Evolutionary conservation across 2,888 invertebrate species (phyloP), one percentile per base, ranked within the genome.

Genomic region (Argyresthia albistria): DNA sequence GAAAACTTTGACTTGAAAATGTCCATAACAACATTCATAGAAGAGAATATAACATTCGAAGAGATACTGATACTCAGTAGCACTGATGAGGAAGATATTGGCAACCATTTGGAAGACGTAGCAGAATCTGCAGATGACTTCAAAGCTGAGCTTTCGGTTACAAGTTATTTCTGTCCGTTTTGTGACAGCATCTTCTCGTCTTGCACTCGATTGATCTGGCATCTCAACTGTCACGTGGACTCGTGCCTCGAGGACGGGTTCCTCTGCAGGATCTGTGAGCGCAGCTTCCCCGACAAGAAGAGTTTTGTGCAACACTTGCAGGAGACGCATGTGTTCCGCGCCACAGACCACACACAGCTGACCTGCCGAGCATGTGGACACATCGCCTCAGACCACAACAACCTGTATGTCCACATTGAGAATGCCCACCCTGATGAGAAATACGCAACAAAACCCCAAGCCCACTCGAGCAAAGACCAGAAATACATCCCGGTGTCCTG

Each of bases 401-500:
- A 56, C 3, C 58, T 76, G 0, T 61, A 58, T 9, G 36, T 52
- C 2, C 76, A 77, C 51, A 62, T 71, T 12, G 57, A 50, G 12
- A 56, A 58, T 3, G 43, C 37, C 4, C 74, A 71, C 50, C 53
- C 48, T 7, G 48, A 57, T 4, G 35, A 46, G 1, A 52, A 57
- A 7, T 53, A 46, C 8, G 57, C 59, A 25, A 57, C 42, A 46
- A 35, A 51, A 47, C 46, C 25, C 9, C 58, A 59, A 16, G 37
- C 56, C 10, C 60, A 55, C n/a, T 63, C 61, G 39, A 53, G 60
- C 1, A 65, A 62, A 39, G 67, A 73, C 52, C 76, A 76, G 56
- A 79, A 77, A 55, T 69, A 70, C 53, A 74, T 78, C 12, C 80
- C 81, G 0, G 83, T 79, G 11, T 70, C 73, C 4, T 90, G 90